Base-by-base conservation (phyloP, 1,140 invertebrate genomes). In the Meteorus sp. region DNA sequence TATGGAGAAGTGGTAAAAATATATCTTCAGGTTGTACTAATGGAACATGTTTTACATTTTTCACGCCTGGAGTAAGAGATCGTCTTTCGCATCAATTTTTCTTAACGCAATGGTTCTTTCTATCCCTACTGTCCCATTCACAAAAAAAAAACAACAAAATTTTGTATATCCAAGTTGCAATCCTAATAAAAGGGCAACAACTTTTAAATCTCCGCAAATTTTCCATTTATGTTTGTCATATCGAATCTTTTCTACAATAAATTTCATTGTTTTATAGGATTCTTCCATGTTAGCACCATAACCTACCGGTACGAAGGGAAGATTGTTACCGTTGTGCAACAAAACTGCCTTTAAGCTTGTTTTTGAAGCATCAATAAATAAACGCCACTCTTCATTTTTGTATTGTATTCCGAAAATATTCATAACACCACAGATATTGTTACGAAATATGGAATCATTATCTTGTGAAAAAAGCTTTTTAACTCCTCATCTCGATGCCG, bases 91-190 rank as follows among this genome's bases (percentile, higher is more conserved):
- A 61, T 71, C 71, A 80, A 39, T 58, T 44, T 39, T 66, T 59
- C 48, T 66, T 65, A n/a, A 39, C 17, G 43, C 71, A 80, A 59
- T 80, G 76, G 25, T 62, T 23, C n/a, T 59, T 5, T 59, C 60
- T 65, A 27, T 60, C 69, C 54, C 77, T 68, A 55, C 75, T 81
- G 56, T 81, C 68, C 76, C 79, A 82, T 37, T 75, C 57, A 56
- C 77, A n/a, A n/a, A 80, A 13, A 81, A 47, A 56, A 69, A 75
- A 62, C 76, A 80, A 1, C 64, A 62, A 58, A 68, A 75, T 54
- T 82, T 82, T 31, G 73, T 82, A 60, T 69, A 82, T 13, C 76
- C 75, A 17, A 66, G 56, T 64, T 81, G 78, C 27, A 76, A 56
- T 52, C 77, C 75, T 23, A 73, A 61, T 15, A 77, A 55, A 57